Percentiles rank a stretch among this genome's conserved stretches.
Evolutionary conservation across 2,888 invertebrate species (phyloP).

Genomic region (Apamea sordens): DNA sequence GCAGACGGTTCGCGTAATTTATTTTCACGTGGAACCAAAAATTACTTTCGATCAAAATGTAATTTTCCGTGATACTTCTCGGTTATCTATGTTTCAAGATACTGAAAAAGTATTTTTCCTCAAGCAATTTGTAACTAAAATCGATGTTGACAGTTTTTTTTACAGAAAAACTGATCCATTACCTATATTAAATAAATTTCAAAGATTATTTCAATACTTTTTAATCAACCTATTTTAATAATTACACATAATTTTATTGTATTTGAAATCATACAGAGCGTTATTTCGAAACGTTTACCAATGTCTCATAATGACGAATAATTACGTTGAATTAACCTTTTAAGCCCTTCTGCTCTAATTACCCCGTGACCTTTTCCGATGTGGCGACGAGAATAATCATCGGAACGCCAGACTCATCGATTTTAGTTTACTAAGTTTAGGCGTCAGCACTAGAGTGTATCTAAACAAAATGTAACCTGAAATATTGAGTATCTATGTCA

Average conservation of each 20-base stretch:
- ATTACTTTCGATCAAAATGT: conserved; percentile 59
- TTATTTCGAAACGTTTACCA: neutral
- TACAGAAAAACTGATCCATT: neutral
- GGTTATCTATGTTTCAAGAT: conserved; percentile 24
- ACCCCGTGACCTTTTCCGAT: conserved; percentile 56
- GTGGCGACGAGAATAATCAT: conserved; percentile 51
- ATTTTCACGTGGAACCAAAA: conserved; percentile 49
- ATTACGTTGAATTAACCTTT: conserved; percentile 1
- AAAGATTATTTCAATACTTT: neutral
- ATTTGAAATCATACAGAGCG: neutral
- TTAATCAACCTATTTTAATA: neutral
- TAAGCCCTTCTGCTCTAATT: conserved; percentile 27
- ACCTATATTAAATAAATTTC: neutral
- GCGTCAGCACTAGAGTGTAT: conserved; percentile 49
- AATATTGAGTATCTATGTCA: conserved; percentile 64
- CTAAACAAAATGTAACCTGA: conserved; percentile 69
- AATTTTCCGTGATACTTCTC: conserved; percentile 34
- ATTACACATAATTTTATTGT: too few relatives aligned
- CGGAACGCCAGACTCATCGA: conserved; percentile 50
- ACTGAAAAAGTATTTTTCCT: conserved; percentile 25
- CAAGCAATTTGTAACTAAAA: conserved; percentile 31
- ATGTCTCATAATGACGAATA: neutral
- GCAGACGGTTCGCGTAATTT: conserved; percentile 54
- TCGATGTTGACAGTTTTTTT: conserved; percentile 19
- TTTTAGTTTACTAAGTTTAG: conserved; percentile 60